Percentiles rank a stretch among this genome's conserved stretches.
Evolutionary conservation across 2,113 vertebrate species (phyloP).

Genomic region (Suncus etruscus): DNA sequence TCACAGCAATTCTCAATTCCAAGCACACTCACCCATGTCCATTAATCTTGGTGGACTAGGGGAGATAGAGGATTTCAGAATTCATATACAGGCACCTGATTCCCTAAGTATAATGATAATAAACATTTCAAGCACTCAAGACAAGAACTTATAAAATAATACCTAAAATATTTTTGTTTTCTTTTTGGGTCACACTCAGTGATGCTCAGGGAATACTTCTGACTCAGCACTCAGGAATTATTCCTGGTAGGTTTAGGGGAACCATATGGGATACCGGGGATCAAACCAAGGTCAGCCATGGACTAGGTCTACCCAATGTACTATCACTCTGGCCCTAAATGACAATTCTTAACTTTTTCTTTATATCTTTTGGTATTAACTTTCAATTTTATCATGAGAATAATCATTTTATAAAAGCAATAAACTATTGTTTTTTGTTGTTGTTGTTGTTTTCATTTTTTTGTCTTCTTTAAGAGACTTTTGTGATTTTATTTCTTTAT

Average conservation of each 20-base stretch:
- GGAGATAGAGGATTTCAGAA: background rate
- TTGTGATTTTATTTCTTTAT: too few relatives aligned
- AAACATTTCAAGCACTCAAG: background rate
- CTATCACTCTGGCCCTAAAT: background rate
- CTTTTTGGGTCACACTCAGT: background rate
- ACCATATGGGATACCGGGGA: too few relatives aligned
- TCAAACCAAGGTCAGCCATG: too few relatives aligned
- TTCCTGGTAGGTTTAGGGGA: too few relatives aligned
- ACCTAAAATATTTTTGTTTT: background rate
- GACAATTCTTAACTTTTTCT: slow-evolving; percentile 36
- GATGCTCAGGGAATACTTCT: too few relatives aligned
- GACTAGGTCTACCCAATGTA: too few relatives aligned
- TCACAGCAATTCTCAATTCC: background rate
- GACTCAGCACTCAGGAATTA: too few relatives aligned
- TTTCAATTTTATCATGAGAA: slow-evolving; percentile 44
- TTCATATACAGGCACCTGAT: background rate
- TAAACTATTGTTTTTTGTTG: background rate
- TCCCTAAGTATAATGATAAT: background rate
- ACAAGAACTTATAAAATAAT: background rate
- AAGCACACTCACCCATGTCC: background rate
- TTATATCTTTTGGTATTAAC: background rate
- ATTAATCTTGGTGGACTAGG: background rate
- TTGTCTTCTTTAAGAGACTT: too few relatives aligned
- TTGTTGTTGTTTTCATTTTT: too few relatives aligned
- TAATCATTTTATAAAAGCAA: slow-evolving; percentile 5